Base-by-base conservation (phyloP, 1,140 invertebrate species). In the Cyphomyrmex costatus region DNA sequence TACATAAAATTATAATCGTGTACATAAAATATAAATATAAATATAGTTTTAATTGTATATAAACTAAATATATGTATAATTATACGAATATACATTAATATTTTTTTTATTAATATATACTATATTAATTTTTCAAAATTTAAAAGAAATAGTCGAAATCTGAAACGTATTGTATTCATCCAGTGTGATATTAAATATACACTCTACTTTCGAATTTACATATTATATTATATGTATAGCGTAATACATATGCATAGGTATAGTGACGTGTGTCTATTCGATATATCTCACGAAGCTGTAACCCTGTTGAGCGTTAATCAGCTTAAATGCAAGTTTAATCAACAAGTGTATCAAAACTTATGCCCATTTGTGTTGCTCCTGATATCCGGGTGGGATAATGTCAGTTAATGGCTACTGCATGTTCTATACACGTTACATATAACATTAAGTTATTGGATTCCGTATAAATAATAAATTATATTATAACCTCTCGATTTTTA, bases 241-340 rank as follows among this genome's bases (percentile, higher is more conserved):
- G 2, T 10, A 42, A 42, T 42, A 42, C 36, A 42, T 42, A 10
- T 10, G 10, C 3, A 16, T 33, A 49, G 14, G 3, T 49, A 58
- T 21, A 65, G 21, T 51, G 46, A 33, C 46, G 27, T 78, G 14
- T 14, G 61, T 79, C 16, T 33, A 68, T 53, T 68, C 46, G n/a
- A 53, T 79, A 53, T 36, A 79, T 66, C 63, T 65, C 63, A 27
- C 5, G 46, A 12, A 53, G 49, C 21, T n/a, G 14, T 36, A 65
- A 30, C 42, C 27, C 76, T 56, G 61, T 24, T 14, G 27, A 21
- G 77, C 14, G 61, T 79, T 79, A 79, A 79, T 79, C 61, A 53
- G 30, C 77, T 66, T 79, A 68, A 79, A 79, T 79, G 77, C 77
- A 79, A 65, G n/a, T 53, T 79, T 79, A 79, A 79, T 79, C 77